A percentile compares a stretch with the other conserved stretches of the same genome.
These are phyloP conservation scores for Mormoops blainvillei DNA, from an alignment of 2,113 vertebrate species.

Conservation along the genomic window DNA sequence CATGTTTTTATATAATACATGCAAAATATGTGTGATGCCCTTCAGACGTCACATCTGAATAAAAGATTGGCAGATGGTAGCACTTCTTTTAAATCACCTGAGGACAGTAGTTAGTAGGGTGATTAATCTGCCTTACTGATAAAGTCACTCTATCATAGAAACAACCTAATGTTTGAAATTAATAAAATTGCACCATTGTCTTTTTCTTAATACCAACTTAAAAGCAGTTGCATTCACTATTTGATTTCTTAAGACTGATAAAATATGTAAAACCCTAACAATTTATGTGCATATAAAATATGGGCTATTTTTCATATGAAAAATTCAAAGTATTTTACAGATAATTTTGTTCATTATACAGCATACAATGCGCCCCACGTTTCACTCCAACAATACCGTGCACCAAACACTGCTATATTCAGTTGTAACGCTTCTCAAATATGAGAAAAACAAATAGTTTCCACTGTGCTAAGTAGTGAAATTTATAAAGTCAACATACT, in stretches of 20 bases:
- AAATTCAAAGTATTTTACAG: conserved; percentile 79
- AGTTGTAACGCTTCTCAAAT: conserved; percentile 74
- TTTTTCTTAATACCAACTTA: conserved; percentile 56
- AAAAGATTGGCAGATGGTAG: background rate
- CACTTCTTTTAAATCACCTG: background rate
- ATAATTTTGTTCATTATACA: conserved; percentile 77
- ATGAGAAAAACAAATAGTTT: conserved; percentile 72
- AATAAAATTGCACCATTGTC: conserved; percentile 44
- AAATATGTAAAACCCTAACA: conserved; percentile 65
- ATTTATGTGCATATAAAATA: conserved; percentile 64
- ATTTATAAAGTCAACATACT: conserved; percentile 61
- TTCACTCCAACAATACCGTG: conserved; percentile 73
- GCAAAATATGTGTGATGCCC: background rate
- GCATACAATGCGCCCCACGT: conserved; percentile 75
- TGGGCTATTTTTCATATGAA: conserved; percentile 77
- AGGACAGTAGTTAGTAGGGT: background rate
- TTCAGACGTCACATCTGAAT: conserved; percentile 26
- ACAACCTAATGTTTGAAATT: background rate
- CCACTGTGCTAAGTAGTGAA: conserved; percentile 68
- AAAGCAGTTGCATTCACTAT: conserved; percentile 64
- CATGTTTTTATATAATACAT: background rate
- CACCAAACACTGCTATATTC: conserved; percentile 75
- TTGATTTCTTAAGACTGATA: conserved; percentile 66
- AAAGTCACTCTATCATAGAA: background rate
- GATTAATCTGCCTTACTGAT: background rate